phyloP scores from a whole-genome alignment of 2,113 vertebrate species.

The Thomomys bottae region DNA sequence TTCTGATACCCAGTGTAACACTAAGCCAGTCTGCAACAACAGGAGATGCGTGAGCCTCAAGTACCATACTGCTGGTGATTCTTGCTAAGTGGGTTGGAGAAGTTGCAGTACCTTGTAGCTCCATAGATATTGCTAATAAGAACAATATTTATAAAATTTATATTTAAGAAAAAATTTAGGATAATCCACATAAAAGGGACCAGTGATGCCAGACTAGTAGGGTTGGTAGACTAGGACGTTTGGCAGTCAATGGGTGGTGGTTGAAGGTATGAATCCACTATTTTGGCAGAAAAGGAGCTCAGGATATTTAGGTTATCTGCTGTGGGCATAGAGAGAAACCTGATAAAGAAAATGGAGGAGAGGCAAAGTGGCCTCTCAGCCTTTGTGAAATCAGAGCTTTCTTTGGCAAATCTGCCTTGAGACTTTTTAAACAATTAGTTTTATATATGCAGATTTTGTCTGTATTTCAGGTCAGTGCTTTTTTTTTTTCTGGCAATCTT shows the following conservation, averaged over 20 bases:
- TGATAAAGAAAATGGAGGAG: background rate
- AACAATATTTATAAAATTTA: no score
- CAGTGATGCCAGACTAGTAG: background rate
- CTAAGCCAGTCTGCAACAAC: no score
- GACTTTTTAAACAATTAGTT: background rate
- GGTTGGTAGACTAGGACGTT: background rate
- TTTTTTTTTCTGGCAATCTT: no score
- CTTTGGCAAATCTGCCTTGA: background rate
- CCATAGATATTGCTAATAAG: no score
- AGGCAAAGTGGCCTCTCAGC: background rate
- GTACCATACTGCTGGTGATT: no score
- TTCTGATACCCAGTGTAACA: no score
- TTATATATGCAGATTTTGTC: slow-evolving; percentile 25
- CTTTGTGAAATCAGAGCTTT: background rate
- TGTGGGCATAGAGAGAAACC: slow-evolving; percentile 1
- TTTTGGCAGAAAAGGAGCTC: slow-evolving; percentile 28
- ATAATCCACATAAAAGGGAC: no score
- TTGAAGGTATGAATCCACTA: slow-evolving; percentile 8
- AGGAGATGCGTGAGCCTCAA: no score
- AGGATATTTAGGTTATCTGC: slow-evolving; percentile 24
- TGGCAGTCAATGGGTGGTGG: background rate
- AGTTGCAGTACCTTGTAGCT: no score
- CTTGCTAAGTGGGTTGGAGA: background rate
- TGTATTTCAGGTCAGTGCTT: background rate
- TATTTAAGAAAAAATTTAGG: no score